A percentile compares a stretch with the other conserved stretches of the same genome.
Conservation (phyloP, 2,888 invertebrate species). For the Cloeon dipterum region DNA sequence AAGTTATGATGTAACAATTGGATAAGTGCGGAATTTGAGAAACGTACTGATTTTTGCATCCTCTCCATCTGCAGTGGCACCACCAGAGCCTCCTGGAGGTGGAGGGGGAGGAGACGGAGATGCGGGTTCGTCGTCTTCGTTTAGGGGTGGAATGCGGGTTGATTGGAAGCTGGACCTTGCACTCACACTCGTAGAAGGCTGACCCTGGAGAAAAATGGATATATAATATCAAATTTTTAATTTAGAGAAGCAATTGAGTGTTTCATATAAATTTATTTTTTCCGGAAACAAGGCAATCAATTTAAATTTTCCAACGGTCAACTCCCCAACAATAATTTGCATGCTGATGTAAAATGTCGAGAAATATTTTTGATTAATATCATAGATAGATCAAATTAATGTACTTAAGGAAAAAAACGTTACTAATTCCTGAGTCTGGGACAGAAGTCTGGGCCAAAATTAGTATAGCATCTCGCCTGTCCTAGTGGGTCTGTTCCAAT, state of each 20-base stretch:
- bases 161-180: conserved; percentile 5
- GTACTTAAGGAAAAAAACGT: no score
- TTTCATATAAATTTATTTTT: background rate
- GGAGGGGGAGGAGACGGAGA: conserved; percentile 2
- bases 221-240: background rate
- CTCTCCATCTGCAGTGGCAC: conserved; percentile 9
- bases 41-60: conserved; percentile 3
- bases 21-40: background rate
- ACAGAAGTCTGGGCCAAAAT: no score
- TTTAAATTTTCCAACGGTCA: no score
- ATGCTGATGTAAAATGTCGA: no score
- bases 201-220: background rate
- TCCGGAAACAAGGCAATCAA: no score
- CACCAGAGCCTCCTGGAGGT: conserved; percentile 1
- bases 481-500: no score
- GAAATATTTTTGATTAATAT: no score
- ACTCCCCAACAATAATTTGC: no score
- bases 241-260: background rate
- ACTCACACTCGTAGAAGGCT: conserved; percentile 5
- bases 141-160: conserved; percentile 5
- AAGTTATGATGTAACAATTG: no score
- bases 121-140: conserved; percentile 4
- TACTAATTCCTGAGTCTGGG: no score
- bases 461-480: no score
- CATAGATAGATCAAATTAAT: no score